Base-by-base conservation (phyloP, 2,797 vertebrate genomes). In the Novumbra hubbsi region DNA sequence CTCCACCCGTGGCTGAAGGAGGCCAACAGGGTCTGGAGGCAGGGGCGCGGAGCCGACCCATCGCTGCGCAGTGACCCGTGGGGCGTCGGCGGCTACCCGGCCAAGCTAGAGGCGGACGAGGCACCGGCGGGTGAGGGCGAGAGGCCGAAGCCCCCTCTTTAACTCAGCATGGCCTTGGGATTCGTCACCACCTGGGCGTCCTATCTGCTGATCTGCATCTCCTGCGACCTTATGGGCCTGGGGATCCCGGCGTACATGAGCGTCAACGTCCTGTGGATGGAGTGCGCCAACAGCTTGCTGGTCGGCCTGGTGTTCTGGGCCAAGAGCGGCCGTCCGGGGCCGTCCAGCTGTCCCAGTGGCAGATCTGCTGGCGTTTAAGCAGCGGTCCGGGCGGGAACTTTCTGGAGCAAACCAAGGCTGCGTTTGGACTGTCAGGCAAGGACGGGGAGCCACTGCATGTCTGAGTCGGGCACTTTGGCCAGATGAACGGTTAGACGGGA, bases 261-360 rank as follows among this genome's bases (percentile, higher is more conserved):
- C 0, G 78, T 94, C 3, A 94, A 92, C 73, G 52, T 92, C 4
- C 77, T 93, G 17, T 93, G 91, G 93, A n/a, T 90, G 60, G 88
- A 92, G 78, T 93, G 92, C 32, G 68, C 73, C 67, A 92, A 93
- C 77, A 93, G 92, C 77, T 49, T 92, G 9, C 32, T 93, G 64
- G 30, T 68, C 0, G 91, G 87, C 9, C 0, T 83, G 27, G 24
- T 84, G 17, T 90, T 92, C 79, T 94, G 90, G 92, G 21, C 67
- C 21, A 87, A 76, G n/a, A 86, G 89, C 49, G 64, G 67, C 7
- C 74, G 3, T 0, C 50, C 9, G 5, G 85, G 81, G 41, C 87
- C 87, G 2, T 83, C 81, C 71, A 78, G n/a, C 3, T 38, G 24
- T 93, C 91, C 50, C 17, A 4, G 9, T 94, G 90, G 91, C 78